These are phyloP conservation scores for crab-eating macaque (Macaca fascicularis) DNA, from an alignment of 2,113 vertebrate genomes.

Conservation along the genomic window T2T-MFA8v1.1 NC_088376.1:61235001-61235500, in stretches of 20 bases:
- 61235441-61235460: neutral
- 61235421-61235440: neutral
- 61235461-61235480: too few relatives aligned
- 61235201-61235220: neutral
- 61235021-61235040: neutral
- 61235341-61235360: neutral
- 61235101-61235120: conserved; percentile 6
- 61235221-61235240: neutral
- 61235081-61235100: neutral
- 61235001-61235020: neutral
- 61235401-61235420: neutral
- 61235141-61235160: neutral
- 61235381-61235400: neutral
- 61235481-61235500: too few relatives aligned
- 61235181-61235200: conserved; percentile 12
- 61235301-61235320: conserved; percentile 1
- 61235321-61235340: neutral
- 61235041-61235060: neutral
- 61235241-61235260: neutral
- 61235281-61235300: neutral
- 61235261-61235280: conserved; percentile 25
- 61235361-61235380: neutral
- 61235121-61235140: conserved; percentile 28
- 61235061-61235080: conserved; percentile 22
- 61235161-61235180: neutral